phyloP scores from a whole-genome alignment of 2,888 invertebrate species.

The Ormyrus thymus region DNA sequence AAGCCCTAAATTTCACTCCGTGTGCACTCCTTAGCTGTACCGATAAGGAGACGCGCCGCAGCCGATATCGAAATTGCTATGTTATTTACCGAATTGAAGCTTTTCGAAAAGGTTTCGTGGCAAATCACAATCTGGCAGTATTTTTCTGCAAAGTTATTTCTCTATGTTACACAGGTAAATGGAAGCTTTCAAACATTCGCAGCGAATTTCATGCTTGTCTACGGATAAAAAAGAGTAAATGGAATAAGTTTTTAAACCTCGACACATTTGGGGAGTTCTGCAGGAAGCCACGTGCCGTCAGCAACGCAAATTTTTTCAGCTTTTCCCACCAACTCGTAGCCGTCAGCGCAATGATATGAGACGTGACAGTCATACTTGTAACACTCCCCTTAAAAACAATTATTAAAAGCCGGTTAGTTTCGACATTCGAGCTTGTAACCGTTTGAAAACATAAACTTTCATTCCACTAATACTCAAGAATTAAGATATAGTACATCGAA shows the following conservation, averaged over 20 bases:
- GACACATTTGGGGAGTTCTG: slow-evolving; percentile 93
- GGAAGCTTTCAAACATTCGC: too few species aligned
- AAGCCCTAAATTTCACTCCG: slow-evolving; percentile 9
- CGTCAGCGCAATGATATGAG: slow-evolving; percentile 93
- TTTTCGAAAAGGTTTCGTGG: too few species aligned
- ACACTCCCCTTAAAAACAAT: slow-evolving; percentile 80
- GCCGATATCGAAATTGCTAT: too few species aligned
- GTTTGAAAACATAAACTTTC: too few species aligned
- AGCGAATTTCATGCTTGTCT: too few species aligned
- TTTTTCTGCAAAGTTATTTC: too few species aligned
- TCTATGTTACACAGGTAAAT: too few species aligned
- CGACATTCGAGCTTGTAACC: too few species aligned
- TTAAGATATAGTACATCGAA: too few species aligned
- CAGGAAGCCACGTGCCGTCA: slow-evolving; percentile 93
- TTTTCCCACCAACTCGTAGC: slow-evolving; percentile 93
- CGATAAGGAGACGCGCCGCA: neutral
- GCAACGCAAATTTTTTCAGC: slow-evolving; percentile 91
- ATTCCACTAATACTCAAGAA: too few species aligned
- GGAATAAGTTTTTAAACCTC: slow-evolving; percentile 71
- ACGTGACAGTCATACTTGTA: slow-evolving; percentile 95
- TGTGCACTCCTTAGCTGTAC: neutral
- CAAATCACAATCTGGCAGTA: too few species aligned
- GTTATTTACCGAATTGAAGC: too few species aligned
- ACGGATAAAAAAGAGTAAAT: neutral
- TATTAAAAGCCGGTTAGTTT: neutral